phyloP scores from a whole-genome alignment of 2,113 vertebrate species.

The Grus americana region DNA sequence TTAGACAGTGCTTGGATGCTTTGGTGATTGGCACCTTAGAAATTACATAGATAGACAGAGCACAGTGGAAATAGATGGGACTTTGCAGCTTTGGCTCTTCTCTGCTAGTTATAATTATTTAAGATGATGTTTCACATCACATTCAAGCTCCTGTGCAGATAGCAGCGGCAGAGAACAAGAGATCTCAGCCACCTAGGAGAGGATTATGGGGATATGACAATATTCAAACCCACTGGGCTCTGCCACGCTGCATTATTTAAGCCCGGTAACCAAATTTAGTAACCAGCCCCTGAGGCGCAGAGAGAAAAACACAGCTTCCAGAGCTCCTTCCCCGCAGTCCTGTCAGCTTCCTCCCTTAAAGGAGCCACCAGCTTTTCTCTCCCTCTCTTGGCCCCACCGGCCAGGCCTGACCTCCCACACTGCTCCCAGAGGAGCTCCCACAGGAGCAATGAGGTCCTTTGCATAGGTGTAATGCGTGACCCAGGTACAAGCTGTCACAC shows the following conservation, averaged over 20 bases:
- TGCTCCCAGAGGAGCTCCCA: background rate
- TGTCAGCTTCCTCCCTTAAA: background rate
- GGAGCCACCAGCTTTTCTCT: background rate
- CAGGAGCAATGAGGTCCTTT: background rate
- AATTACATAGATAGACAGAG: constrained; percentile 52
- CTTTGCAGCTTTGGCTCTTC: constrained; percentile 61
- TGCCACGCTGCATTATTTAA: constrained; percentile 72
- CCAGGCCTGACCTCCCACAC: background rate
- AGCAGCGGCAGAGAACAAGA: constrained; percentile 27
- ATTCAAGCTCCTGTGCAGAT: constrained; percentile 53
- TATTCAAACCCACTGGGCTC: constrained; percentile 67
- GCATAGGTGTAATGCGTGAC: background rate
- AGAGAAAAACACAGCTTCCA: constrained; percentile 56
- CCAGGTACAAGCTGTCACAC: background rate
- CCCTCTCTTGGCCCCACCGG: background rate
- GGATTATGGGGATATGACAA: constrained; percentile 61
- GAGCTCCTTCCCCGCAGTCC: constrained; percentile 37
- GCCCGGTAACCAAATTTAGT: constrained; percentile 70
- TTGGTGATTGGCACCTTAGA: constrained; percentile 55
- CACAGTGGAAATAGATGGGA: constrained; percentile 53
- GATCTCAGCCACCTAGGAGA: constrained; percentile 60
- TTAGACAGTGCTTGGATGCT: constrained; percentile 45
- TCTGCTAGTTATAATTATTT: constrained; percentile 67
- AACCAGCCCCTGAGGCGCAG: constrained; percentile 46
- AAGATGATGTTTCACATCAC: constrained; percentile 61